phyloP scores from a whole-genome alignment of 2,797 vertebrate species.

The Enteromius treurensis region DNA sequence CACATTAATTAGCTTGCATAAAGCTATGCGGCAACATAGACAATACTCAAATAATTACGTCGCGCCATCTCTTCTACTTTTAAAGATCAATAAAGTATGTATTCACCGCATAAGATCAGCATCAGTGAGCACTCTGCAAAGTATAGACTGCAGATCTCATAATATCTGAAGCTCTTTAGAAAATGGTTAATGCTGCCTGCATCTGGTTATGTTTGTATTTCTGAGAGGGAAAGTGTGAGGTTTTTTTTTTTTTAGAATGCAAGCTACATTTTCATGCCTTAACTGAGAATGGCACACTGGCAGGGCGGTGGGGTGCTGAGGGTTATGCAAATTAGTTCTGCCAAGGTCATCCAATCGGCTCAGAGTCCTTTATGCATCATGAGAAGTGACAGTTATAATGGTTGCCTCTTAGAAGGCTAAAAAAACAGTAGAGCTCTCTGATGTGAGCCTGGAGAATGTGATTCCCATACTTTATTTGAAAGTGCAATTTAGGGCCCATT shows the following conservation, averaged over 20 bases:
- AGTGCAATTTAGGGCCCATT: constrained; percentile 59
- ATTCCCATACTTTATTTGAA: constrained; percentile 51
- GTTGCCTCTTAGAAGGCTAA: constrained; percentile 32
- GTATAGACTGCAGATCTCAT: not conserved
- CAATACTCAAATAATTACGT: constrained; percentile 10
- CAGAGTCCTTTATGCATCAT: constrained; percentile 62
- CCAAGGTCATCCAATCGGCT: constrained; percentile 72
- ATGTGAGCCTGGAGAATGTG: constrained; percentile 60
- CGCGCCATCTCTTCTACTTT: not conserved
- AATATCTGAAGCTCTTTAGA: not conserved
- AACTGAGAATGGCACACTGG: constrained; percentile 41
- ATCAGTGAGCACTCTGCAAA: constrained; percentile 25
- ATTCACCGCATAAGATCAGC: not conserved
- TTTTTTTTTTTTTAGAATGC: constrained; percentile 24
- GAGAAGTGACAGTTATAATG: constrained; percentile 71
- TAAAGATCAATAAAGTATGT: not conserved
- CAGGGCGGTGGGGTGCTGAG: constrained; percentile 61
- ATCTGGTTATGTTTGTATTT: constrained; percentile 40
- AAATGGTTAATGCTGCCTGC: constrained; percentile 1
- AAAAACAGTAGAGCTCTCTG: constrained; percentile 45
- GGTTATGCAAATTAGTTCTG: constrained; percentile 73
- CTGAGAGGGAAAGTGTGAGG: constrained; percentile 22
- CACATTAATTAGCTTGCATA: constrained; percentile 22
- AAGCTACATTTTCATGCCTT: constrained; percentile 48
- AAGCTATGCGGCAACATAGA: not conserved